Percentiles rank a stretch among this genome's conserved stretches.
These are phyloP conservation scores for Sphaerophoria taeniata DNA, from an alignment of 2,888 invertebrate genomes.

Conservation along the genomic window DNA sequence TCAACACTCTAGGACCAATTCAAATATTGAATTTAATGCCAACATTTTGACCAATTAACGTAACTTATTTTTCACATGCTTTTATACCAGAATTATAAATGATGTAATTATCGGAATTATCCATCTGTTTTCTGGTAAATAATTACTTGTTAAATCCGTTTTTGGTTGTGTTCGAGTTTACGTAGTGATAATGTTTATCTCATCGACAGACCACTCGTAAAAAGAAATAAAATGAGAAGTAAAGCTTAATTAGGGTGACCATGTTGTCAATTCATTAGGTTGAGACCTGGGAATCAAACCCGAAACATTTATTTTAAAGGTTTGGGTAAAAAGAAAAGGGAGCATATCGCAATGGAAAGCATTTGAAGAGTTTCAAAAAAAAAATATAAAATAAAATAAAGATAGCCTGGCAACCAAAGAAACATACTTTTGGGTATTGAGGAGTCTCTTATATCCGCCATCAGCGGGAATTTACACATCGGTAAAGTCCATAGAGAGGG, in stretches of 20 bases:
- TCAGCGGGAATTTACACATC: too few relatives aligned
- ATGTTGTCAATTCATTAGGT: not conserved
- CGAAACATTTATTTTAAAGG: not conserved
- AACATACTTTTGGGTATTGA: too few relatives aligned
- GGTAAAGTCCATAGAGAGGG: too few relatives aligned
- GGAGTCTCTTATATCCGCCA: too few relatives aligned
- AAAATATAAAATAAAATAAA: too few relatives aligned
- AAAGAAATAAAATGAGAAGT: not conserved
- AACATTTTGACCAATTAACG: constrained; percentile 71
- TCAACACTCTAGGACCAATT: constrained; percentile 29
- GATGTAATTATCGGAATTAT: constrained; percentile 73
- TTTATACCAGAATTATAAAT: constrained; percentile 70
- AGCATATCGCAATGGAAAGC: not conserved
- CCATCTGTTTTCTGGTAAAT: constrained; percentile 72
- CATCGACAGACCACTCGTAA: not conserved
- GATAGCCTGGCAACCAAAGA: too few relatives aligned
- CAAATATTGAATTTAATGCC: constrained; percentile 73
- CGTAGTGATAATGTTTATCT: constrained; percentile 36
- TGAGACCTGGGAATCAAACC: not conserved
- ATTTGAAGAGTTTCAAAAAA: not conserved
- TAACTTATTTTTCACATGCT: constrained; percentile 68
- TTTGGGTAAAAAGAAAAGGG: not conserved
- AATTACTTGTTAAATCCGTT: constrained; percentile 64
- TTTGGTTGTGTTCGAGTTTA: constrained; percentile 16
- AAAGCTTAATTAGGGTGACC: constrained; percentile 1